A percentile compares a stretch with the other conserved stretches of the same genome.
phyloP scores from a whole-genome alignment of 2,888 invertebrate genomes.

The Hetaerina titia region DNA sequence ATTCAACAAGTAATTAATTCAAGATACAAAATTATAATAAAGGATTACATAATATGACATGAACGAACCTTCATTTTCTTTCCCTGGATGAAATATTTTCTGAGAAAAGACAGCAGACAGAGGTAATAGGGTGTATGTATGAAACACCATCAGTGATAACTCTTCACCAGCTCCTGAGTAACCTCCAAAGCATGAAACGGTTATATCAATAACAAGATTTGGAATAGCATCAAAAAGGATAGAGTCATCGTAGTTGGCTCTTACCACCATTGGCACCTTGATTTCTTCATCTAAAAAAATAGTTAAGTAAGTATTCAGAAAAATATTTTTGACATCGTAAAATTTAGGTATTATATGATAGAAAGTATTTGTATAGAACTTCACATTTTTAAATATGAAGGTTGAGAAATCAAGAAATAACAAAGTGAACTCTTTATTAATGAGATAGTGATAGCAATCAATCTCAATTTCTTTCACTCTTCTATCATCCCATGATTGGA shows the following conservation, averaged over 20 bases:
- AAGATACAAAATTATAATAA: no score
- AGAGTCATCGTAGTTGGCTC: not conserved
- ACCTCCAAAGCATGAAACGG: slow-evolving; percentile 38
- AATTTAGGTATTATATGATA: no score
- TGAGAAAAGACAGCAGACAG: slow-evolving; percentile 6
- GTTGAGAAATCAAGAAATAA: no score
- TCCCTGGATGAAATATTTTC: not conserved
- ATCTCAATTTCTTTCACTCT: no score
- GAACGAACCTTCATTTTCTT: slow-evolving; percentile 29
- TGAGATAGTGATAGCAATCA: no score
- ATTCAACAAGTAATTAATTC: no score
- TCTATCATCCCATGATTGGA: no score
- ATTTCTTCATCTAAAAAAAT: slow-evolving; percentile 47
- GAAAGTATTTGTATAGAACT: no score
- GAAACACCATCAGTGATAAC: slow-evolving; percentile 27
- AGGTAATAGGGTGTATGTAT: not conserved
- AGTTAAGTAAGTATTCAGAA: not conserved
- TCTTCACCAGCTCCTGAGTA: not conserved
- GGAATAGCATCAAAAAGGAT: slow-evolving; percentile 9
- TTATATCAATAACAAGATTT: not conserved
- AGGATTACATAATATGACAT: no score
- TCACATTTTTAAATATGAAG: no score
- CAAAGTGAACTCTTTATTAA: no score
- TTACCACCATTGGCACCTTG: not conserved
- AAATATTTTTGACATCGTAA: no score